Conservation (phyloP, 35 echinoderm and acorn worm species). For the Lytechinus pictus region DNA sequence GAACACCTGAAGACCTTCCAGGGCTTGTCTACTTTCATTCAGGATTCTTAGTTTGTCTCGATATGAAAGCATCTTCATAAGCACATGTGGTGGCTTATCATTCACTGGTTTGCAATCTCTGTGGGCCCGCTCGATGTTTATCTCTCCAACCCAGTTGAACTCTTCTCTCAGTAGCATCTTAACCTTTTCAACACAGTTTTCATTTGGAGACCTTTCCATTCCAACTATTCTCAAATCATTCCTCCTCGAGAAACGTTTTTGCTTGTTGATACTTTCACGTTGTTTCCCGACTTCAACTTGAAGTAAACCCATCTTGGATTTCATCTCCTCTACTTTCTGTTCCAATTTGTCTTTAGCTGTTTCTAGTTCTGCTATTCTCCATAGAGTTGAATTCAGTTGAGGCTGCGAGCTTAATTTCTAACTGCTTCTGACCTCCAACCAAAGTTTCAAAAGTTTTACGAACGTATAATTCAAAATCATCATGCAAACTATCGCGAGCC, state of each 20-base stretch:
- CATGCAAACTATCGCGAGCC: neutral
- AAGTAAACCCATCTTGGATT: neutral
- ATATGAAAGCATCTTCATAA: constrained; percentile 56
- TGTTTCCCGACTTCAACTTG: neutral
- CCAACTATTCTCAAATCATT: constrained; percentile 60
- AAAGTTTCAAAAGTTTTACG: neutral
- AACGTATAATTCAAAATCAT: constrained; percentile 28
- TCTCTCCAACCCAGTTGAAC: neutral
- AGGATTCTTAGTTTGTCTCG: constrained; percentile 64
- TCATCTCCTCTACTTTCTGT: neutral
- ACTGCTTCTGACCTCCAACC: constrained; percentile 25
- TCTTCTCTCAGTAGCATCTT: neutral
- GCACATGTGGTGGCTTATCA: constrained; percentile 32
- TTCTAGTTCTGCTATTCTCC: constrained; percentile 42
- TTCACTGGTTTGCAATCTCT: constrained; percentile 8
- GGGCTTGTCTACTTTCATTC: constrained; percentile 39
- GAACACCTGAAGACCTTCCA: constrained; percentile 37
- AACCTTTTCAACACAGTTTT: neutral
- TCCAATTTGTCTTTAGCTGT: neutral
- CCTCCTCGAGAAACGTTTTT: constrained; percentile 44
- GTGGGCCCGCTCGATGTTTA: constrained; percentile 59
- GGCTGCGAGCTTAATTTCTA: constrained; percentile 23
- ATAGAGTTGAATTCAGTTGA: constrained; percentile 40
- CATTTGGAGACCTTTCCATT: neutral
- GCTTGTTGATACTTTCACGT: constrained; percentile 31